A percentile compares a stretch with the other conserved stretches of the same genome.
These are phyloP conservation scores for Phycodurus eques DNA, from an alignment of 2,113 vertebrate genomes.

Conservation along the genomic window DNA sequence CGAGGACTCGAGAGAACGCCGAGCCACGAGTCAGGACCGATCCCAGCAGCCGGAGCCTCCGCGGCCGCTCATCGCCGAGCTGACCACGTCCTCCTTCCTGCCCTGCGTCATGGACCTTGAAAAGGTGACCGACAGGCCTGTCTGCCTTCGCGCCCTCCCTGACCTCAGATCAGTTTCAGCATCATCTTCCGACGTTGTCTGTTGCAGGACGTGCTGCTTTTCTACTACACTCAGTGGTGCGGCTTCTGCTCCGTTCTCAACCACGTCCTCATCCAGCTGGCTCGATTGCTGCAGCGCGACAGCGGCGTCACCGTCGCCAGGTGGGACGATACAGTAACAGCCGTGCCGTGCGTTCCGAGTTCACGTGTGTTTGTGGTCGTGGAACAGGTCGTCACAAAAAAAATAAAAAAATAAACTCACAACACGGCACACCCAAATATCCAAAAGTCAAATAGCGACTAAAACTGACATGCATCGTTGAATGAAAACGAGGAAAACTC, in stretches of 20 bases:
- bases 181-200: not conserved
- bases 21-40: not conserved
- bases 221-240: slow-evolving; percentile 94
- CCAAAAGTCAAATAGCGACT: no score
- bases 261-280: slow-evolving; percentile 90
- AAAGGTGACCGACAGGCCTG: slow-evolving; percentile 72
- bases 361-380: no score
- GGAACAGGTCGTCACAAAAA: no score
- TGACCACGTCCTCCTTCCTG: slow-evolving; percentile 83
- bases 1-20: slow-evolving; percentile 6
- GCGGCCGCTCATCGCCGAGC: slow-evolving; percentile 80
- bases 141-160: not conserved
- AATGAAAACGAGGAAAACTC: no score
- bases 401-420: no score
- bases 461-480: no score
- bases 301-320: slow-evolving; percentile 81
- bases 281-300: slow-evolving; percentile 81
- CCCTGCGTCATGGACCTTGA: slow-evolving; percentile 75
- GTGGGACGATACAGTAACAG: slow-evolving; percentile 54
- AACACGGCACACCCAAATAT: no score
- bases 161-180: not conserved
- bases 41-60: slow-evolving; percentile 17
- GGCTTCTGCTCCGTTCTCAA: slow-evolving; percentile 93
- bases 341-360: not conserved
- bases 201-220: slow-evolving; percentile 85